A percentile compares a stretch with the other conserved stretches of the same genome.
phyloP scores from a whole-genome alignment of 2,888 invertebrate species.

The Molanna angustata region DNA sequence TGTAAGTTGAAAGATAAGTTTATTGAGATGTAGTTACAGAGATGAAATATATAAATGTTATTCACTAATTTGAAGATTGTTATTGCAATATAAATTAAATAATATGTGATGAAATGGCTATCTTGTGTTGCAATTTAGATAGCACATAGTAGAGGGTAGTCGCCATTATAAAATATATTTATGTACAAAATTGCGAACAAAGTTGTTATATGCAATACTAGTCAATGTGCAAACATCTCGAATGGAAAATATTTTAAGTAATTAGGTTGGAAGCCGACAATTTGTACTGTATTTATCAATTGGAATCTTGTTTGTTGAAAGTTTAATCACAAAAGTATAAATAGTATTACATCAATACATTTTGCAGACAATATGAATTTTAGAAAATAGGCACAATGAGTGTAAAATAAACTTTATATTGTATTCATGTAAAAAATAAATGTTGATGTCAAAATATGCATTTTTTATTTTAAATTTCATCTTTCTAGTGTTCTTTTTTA shows the following conservation, averaged over 20 bases:
- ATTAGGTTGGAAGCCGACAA: too few relatives aligned
- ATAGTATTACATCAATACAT: slow-evolving; percentile 8
- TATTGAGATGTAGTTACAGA: slow-evolving; percentile 9
- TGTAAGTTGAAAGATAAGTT: slow-evolving; percentile 10
- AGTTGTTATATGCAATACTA: slow-evolving; percentile 4
- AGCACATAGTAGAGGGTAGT: slow-evolving; percentile 17
- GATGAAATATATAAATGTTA: slow-evolving; percentile 18
- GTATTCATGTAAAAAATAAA: slow-evolving; percentile 31
- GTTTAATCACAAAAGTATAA: too few relatives aligned
- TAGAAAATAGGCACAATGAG: slow-evolving; percentile 26
- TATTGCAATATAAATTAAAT: slow-evolving; percentile 15
- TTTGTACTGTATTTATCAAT: too few relatives aligned
- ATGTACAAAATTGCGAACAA: neutral
- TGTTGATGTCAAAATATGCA: slow-evolving; percentile 21
- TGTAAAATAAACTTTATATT: slow-evolving; percentile 31
- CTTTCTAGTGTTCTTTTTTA: too few relatives aligned
- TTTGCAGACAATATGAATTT: slow-evolving; percentile 31
- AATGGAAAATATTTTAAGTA: too few relatives aligned
- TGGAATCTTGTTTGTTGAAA: too few relatives aligned
- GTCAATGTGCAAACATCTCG: neutral
- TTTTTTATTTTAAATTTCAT: too few relatives aligned
- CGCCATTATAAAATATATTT: neutral
- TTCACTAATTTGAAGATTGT: slow-evolving; percentile 19
- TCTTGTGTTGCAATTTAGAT: slow-evolving; percentile 14
- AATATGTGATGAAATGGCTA: slow-evolving; percentile 5